Evolutionary conservation across 2,113 vertebrate species (phyloP), one percentile per base, ranked within the genome.

Genomic region (Empidonax traillii): DNA sequence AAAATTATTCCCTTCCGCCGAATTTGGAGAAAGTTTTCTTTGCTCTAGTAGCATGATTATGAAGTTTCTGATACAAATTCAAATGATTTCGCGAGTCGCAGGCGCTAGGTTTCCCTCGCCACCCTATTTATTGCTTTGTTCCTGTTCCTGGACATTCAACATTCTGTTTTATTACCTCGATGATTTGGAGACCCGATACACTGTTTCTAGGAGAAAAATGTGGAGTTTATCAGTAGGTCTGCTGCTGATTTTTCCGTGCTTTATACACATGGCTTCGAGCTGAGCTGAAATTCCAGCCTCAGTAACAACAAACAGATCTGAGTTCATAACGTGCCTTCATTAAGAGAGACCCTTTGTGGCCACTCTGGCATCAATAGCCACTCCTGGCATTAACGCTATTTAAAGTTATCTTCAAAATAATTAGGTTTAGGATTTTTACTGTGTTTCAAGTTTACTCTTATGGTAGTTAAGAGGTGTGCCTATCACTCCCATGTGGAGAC

Each of bases 301-400:
- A 68, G 90, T 92, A 96, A 96, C 92, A 95, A 90, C 92, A 94
- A 95, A 96, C 92, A 94, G 85, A 93, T 77, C 92, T 72, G 86
- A 71, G 78, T 80, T 90, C 80, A 63, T 75, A 96, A 89, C 49
- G 49, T 76, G 62, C 84, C 46, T 92, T 90, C 88, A 51, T 93
- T 81, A 75, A 56, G 73, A 58, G 68, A 81, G 39, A 81, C 11
- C 53, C 80, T 94, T 94, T 85, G 68, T 91, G 80, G 53, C 43
- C 66, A 16, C 62, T 90, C 86, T 79, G 92, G 49, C 69, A 78
- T 46, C 27, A 75, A 68, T 41, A 86, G 68, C 11, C 79, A 24
- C 73, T 78, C 53, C 49, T 35, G 33, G 31, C 31, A 75, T 20
- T 75, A 81, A 86, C 22, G 56, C 9, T 46, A 52, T 68, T 81